Evolutionary conservation across 1,140 invertebrate genomes (phyloP).

Genomic region (Pollicipes pollicipes): DNA sequence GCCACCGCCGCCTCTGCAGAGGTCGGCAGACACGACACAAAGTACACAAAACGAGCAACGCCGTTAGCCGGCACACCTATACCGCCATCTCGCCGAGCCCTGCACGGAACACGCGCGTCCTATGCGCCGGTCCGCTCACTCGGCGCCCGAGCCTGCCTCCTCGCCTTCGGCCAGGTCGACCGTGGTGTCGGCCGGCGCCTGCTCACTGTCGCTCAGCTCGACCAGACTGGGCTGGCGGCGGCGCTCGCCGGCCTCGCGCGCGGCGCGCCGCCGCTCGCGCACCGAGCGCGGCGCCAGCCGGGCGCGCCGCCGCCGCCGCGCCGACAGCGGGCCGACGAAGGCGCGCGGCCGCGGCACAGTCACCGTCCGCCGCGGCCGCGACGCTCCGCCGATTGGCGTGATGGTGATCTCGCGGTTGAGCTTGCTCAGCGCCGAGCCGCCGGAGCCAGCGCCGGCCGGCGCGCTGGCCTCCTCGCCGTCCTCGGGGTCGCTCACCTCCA

Average conservation of each 20-base stretch:
- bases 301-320: background rate
- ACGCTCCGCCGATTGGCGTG: background rate
- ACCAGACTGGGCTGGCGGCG: background rate
- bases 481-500: constrained; percentile 1
- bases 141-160: background rate
- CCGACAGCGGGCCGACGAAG: background rate
- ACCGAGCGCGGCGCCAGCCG: background rate
- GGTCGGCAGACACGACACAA: background rate
- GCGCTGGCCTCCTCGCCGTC: background rate
- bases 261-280: background rate
- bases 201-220: background rate
- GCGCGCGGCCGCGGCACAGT: background rate
- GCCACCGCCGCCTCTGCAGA: too few species aligned
- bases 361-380: background rate
- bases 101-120: too few species aligned
- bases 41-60: too few species aligned
- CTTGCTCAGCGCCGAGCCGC: background rate
- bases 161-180: background rate
- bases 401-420: background rate
- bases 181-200: background rate
- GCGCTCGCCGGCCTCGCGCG: too few species aligned
- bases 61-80: too few species aligned
- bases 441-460: background rate
- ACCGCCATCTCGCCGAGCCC: too few species aligned
- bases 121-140: too few species aligned